Base-by-base conservation (phyloP, 2,113 vertebrate species). In the Balaeniceps rex region DNA sequence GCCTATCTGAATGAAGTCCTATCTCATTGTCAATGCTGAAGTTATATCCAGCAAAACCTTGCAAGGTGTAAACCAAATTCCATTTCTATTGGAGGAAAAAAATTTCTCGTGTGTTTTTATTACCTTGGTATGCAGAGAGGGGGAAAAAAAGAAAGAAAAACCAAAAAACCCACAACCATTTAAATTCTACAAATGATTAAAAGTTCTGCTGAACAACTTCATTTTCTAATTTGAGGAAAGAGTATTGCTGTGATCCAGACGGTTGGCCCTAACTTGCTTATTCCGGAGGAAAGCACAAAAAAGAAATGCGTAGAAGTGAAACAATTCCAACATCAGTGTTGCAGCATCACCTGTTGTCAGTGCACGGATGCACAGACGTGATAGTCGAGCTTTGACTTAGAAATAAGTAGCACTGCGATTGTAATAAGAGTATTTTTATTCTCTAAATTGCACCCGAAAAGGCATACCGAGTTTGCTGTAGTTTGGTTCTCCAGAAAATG, bases 391-490 rank as follows among this genome's bases (percentile, higher is more conserved):
- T 61, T 31, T 15, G 12, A 14, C 15, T 81, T 12, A 6, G 4
- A 44, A 44, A 42, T n/a, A 65, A n/a, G 31, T 14, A 52, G 51
- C 17, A 33, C 22, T 6, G 14, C 1, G 3, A 18, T 28, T 44
- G 10, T 4, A 44, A 5, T 7, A 40, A 40, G 16, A 44, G 9
- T 23, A 33, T 60, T 91, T 60, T 74, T 47, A 17, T 52, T 78
- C 31, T 49, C 28, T 10, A 8, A 61, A 52, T 44, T 61, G 19
- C 36, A 38, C 4, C 3, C 11, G 13, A 46, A 55, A 22, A 6
- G 3, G 33, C 47, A 34, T 44, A 21, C 5, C 0, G 0, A 58
- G 17, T 31, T 52, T 49, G 19, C 15, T 54, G 24, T 22, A 52
- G 2, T 51, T 54, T 38, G 8, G 5, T 26, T 68, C 28, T 70